These are phyloP conservation scores for Eumeta japonica DNA, from an alignment of 1,140 invertebrate species.

Conservation along the genomic window DNA sequence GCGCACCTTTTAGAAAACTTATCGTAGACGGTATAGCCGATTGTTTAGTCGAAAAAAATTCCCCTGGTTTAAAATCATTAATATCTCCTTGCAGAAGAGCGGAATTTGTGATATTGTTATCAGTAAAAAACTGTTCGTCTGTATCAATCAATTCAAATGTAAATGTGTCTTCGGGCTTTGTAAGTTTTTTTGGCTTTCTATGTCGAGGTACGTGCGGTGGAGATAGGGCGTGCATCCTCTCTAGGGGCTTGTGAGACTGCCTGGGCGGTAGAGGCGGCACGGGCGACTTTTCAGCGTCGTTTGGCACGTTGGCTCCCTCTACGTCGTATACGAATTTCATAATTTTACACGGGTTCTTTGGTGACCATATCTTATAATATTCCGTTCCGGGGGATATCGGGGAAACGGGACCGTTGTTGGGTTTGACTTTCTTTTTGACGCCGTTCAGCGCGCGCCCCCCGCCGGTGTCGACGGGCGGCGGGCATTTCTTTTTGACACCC, in stretches of 20 bases:
- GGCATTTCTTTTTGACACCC: slow-evolving; percentile 56
- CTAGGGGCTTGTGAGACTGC: slow-evolving; percentile 62
- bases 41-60: slow-evolving; percentile 47
- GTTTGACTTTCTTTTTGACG: slow-evolving; percentile 52
- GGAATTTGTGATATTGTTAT: slow-evolving; percentile 46
- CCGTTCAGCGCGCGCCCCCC: slow-evolving; percentile 41
- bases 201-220: slow-evolving; percentile 59
- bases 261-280: slow-evolving; percentile 51
- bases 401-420: slow-evolving; percentile 47
- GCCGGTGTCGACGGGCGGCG: slow-evolving; percentile 49
- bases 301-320: slow-evolving; percentile 52
- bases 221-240: slow-evolving; percentile 61
- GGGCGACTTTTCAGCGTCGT: slow-evolving; percentile 47
- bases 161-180: slow-evolving; percentile 70
- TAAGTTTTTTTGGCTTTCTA: slow-evolving; percentile 60
- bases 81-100: slow-evolving; percentile 35
- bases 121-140: slow-evolving; percentile 62
- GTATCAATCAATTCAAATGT: slow-evolving; percentile 77
- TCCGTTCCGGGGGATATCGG: slow-evolving; percentile 59
- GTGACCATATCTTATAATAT: slow-evolving; percentile 64
- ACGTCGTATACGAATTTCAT: slow-evolving; percentile 59
- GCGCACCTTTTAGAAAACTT: slow-evolving; percentile 39
- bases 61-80: slow-evolving; percentile 50
- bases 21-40: slow-evolving; percentile 35
- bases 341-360: slow-evolving; percentile 58